Conservation (phyloP, 2,113 vertebrate genomes). For the Aphyosemion australe region DNA sequence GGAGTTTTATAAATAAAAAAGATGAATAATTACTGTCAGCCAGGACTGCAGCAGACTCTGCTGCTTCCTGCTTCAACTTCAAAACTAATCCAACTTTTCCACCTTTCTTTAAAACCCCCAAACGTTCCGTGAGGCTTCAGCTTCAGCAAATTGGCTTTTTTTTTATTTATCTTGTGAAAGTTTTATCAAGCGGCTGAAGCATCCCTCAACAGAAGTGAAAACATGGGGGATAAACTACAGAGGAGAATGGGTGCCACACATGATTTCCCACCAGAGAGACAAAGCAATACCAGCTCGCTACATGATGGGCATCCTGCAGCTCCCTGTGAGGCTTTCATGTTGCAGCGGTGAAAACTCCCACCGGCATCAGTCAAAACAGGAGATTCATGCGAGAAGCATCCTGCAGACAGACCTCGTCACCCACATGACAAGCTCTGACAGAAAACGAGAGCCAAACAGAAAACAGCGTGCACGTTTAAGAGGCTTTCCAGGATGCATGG, state of each 20-base stretch:
- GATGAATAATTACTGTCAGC: not conserved
- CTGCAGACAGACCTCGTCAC: not conserved
- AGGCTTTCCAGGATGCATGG: not conserved
- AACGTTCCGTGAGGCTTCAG: too few relatives aligned
- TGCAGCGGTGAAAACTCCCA: not conserved
- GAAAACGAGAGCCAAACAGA: not conserved
- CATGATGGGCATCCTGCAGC: not conserved
- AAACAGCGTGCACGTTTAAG: not conserved
- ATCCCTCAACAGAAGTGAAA: not conserved
- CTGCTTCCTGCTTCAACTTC: not conserved
- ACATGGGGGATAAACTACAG: not conserved
- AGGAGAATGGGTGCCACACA: not conserved
- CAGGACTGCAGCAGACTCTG: not conserved
- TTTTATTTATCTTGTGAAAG: not conserved
- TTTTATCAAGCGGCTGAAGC: not conserved
- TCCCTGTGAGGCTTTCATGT: not conserved
- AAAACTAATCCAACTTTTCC: too few relatives aligned
- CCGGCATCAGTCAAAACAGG: slow-evolving; percentile 1
- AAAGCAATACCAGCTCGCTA: not conserved
- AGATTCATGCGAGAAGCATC: slow-evolving; percentile 7
- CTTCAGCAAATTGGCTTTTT: not conserved
- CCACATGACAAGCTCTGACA: not conserved
- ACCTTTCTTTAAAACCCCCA: too few relatives aligned
- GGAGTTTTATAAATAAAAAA: not conserved
- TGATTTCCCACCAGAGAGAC: slow-evolving; percentile 6